A percentile compares a stretch with the other conserved stretches of the same genome.
Conservation (phyloP, 1,140 invertebrate genomes). For the Coboldia fuscipes region DNA sequence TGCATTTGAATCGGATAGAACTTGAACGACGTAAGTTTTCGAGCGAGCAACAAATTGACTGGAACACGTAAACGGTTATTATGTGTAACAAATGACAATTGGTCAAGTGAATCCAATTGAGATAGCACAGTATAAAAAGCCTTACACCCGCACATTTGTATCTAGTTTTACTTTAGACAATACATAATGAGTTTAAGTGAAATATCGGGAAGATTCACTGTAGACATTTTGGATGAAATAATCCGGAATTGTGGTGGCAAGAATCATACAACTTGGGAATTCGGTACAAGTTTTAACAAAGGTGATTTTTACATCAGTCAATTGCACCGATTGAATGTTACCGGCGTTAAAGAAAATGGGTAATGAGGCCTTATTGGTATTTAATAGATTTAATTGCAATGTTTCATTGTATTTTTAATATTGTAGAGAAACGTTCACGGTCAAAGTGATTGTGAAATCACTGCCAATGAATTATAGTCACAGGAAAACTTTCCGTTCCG, state of each 20-base stretch:
- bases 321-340: slow-evolving; percentile 29
- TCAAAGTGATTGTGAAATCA: slow-evolving; percentile 35
- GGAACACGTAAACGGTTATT: too few relatives aligned
- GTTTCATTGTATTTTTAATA: background rate
- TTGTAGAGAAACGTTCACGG: too few relatives aligned
- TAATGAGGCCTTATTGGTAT: slow-evolving; percentile 5
- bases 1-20: too few relatives aligned
- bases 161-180: too few relatives aligned
- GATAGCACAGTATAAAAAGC: too few relatives aligned
- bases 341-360: slow-evolving; percentile 19
- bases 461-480: slow-evolving; percentile 35
- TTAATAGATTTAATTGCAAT: background rate
- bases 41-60: too few relatives aligned
- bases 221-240: slow-evolving; percentile 22
- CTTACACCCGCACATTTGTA: too few relatives aligned
- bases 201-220: slow-evolving; percentile 21
- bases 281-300: slow-evolving; percentile 26
- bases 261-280: slow-evolving; percentile 22
- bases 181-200: slow-evolving; percentile 7
- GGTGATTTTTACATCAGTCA: slow-evolving; percentile 43
- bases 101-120: too few relatives aligned
- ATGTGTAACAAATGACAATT: too few relatives aligned
- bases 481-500: slow-evolving; percentile 34
- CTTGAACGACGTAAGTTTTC: too few relatives aligned
- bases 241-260: slow-evolving; percentile 18